Evolutionary conservation across 2,888 invertebrate genomes (phyloP).

Genomic region (Gonocerus acuteangulatus): DNA sequence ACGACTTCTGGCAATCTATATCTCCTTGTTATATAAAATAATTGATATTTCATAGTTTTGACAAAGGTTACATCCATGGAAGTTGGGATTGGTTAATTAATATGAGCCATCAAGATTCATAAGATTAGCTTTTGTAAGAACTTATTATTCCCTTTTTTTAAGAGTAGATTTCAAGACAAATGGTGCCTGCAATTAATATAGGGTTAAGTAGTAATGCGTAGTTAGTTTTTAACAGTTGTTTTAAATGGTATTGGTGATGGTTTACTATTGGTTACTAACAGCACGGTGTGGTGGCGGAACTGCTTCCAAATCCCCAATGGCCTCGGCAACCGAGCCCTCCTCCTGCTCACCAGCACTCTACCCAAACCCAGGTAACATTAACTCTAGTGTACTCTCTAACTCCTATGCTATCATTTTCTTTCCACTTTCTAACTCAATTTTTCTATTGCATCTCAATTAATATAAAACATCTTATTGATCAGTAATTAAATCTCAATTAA

Average conservation of each 20-base stretch:
- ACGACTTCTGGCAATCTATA: no score
- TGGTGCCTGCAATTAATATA: background rate
- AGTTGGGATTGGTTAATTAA: no score
- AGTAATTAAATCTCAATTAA: background rate
- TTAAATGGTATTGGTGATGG: constrained; percentile 31
- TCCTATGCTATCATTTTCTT: background rate
- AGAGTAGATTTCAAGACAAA: background rate
- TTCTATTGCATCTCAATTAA: background rate
- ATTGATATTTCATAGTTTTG: no score
- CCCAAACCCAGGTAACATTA: constrained; percentile 40
- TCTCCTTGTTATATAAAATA: no score
- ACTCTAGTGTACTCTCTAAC: background rate
- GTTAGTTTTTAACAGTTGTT: no score
- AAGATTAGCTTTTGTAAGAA: background rate
- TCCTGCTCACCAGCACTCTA: constrained; percentile 68
- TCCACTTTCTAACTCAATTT: background rate
- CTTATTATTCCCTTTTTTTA: background rate
- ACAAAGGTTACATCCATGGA: no score
- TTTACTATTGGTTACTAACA: constrained; percentile 32
- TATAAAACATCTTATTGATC: background rate
- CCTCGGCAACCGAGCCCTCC: constrained; percentile 68
- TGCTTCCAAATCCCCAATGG: constrained; percentile 41
- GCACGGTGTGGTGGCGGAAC: constrained; percentile 39
- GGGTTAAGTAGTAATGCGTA: no score
- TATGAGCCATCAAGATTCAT: no score